Base-by-base conservation (phyloP, 2,797 vertebrate genomes). In the Euthynnus affinis region DNA sequence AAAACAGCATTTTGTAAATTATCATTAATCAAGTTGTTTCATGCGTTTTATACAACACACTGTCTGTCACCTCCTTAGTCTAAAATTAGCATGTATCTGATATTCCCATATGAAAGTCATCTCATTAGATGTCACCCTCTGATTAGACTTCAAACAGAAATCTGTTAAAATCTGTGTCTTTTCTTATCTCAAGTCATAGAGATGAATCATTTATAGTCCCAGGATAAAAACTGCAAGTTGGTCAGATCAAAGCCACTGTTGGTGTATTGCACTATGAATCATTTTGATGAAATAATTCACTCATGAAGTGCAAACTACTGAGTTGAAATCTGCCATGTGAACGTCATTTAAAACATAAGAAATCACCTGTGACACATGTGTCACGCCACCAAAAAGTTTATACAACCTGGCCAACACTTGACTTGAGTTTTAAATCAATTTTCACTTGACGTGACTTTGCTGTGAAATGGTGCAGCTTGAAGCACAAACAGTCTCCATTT, bases 1-100 rank as follows among this genome's bases (percentile, higher is more conserved):
- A 81, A 71, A 72, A 59, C 56, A 60, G 1, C 29, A 32, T 32
- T 32, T 32, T 32, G 29, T 32, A 32, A n/a, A 73, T 57, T 44
- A 72, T 79, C 70, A 68, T 81, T 83, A 65, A 83, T 86, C 25
- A 34, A 12, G 58, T 61, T 44, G 62, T 65, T 67, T 80, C 44
- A 74, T 56, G 58, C 6, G 2, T 68, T 53, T 67, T 32, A 74
- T 40, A 18, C 57, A 42, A 42, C 63, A 56, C 27, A 55, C 32
- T 71, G 44, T 74, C 80, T 80, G 53, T 72, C 75, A 70, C 42
- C 7, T 40, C 17, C 62, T 52, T 12, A 14, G 29, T 72, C 73
- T 76, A 70, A 61, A 78, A 80, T 78, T 48, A 61, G 32, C 72
- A 76, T 3, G 32, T 56, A 32, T 74, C 74, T 51, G 27, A 72